These are phyloP conservation scores for Deilephila elpenor DNA, from an alignment of 2,888 invertebrate genomes.

Conservation along the genomic window DNA sequence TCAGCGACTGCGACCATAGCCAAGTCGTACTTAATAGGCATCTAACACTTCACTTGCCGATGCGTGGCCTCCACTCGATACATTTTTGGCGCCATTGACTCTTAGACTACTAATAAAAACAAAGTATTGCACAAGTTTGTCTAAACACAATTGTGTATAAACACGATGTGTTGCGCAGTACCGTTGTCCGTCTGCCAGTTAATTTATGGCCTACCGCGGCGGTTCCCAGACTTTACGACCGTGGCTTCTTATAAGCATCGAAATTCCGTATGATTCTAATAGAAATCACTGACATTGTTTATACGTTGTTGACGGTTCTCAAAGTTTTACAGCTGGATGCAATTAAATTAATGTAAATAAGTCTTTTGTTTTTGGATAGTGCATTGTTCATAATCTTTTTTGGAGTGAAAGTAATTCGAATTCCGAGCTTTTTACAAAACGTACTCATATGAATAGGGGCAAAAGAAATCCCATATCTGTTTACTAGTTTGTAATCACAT, in stretches of 20 bases:
- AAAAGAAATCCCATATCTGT: too few relatives aligned
- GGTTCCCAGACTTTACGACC: conserved; percentile 70
- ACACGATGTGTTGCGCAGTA: conserved; percentile 9
- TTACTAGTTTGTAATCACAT: too few relatives aligned
- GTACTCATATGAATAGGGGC: too few relatives aligned
- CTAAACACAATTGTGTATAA: neutral
- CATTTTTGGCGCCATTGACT: too few relatives aligned
- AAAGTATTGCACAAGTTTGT: neutral
- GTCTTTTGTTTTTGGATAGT: neutral
- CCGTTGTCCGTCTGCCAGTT: conserved; percentile 7
- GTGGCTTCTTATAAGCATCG: conserved; percentile 72
- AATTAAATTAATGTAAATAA: conserved; percentile 16
- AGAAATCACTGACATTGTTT: conserved; percentile 83
- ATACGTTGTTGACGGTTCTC: conserved; percentile 66
- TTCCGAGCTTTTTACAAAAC: too few relatives aligned
- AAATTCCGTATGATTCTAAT: conserved; percentile 79
- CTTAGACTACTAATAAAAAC: neutral
- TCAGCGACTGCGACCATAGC: too few relatives aligned
- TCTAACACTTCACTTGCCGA: too few relatives aligned
- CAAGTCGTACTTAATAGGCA: too few relatives aligned
- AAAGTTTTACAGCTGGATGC: conserved; percentile 55
- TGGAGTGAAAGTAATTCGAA: too few relatives aligned
- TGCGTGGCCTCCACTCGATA: too few relatives aligned
- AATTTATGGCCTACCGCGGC: conserved; percentile 79
- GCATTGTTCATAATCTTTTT: neutral